Evolutionary conservation across 2,888 invertebrate species (phyloP).

Genomic region (Balanococcus diminutus): DNA sequence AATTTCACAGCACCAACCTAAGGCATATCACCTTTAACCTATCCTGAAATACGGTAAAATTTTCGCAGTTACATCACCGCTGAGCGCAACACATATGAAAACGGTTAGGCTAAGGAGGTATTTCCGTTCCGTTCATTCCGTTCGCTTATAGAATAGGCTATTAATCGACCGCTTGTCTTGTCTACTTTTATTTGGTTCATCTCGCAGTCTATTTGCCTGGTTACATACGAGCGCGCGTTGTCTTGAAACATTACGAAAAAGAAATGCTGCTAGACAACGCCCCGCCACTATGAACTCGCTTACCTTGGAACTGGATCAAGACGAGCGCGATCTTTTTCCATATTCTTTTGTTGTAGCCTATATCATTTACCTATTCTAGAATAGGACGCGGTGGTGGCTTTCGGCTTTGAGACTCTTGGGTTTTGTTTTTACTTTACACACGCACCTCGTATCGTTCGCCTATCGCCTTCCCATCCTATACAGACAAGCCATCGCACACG

Average conservation of each 20-base stretch:
- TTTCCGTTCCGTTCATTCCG: not conserved
- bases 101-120: not conserved
- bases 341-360: not conserved
- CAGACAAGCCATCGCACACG: not conserved
- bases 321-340: constrained; percentile 2
- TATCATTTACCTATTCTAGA: not conserved
- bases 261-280: constrained; percentile 12
- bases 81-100: too few species aligned
- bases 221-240: not conserved
- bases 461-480: not conserved
- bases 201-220: not conserved
- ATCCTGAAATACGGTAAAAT: not conserved
- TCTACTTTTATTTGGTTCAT: not conserved
- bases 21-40: not conserved
- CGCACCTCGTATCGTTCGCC: not conserved
- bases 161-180: not conserved
- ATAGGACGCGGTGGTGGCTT: not conserved
- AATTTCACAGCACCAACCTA: not conserved
- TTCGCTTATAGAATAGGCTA: not conserved
- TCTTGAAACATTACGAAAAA: not conserved
- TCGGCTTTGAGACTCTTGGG: not conserved
- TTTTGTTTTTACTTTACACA: not conserved
- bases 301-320: constrained; percentile 19
- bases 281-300: constrained; percentile 30
- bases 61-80: not conserved